phyloP scores from a whole-genome alignment of 2,797 vertebrate genomes.

The Parotocinclus haroldoi region DNA sequence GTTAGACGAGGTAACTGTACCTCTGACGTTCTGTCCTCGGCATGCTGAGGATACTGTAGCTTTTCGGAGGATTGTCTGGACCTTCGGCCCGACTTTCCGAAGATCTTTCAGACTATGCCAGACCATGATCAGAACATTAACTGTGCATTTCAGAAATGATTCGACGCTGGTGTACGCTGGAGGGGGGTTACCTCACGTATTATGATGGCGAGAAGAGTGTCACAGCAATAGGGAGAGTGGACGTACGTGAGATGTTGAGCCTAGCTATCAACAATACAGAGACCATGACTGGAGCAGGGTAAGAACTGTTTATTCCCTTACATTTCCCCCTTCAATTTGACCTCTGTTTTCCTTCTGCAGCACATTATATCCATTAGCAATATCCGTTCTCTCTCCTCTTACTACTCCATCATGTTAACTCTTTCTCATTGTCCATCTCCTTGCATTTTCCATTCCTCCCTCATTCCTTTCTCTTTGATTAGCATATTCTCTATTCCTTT shows the following conservation, averaged over 20 bases:
- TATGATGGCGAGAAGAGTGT: constrained; percentile 84
- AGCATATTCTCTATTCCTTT: background rate
- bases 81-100: background rate
- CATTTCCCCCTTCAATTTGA: background rate
- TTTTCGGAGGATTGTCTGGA: background rate
- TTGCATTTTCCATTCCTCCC: background rate
- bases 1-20: constrained; percentile 6
- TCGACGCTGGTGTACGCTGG: constrained; percentile 89
- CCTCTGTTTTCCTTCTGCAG: background rate
- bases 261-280: constrained; percentile 75
- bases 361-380: too few species aligned
- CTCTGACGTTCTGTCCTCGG: background rate
- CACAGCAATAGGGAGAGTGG: constrained; percentile 78
- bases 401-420: background rate
- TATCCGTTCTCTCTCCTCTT: too few species aligned
- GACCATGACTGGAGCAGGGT: constrained; percentile 71
- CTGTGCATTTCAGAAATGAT: constrained; percentile 75
- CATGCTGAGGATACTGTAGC: background rate
- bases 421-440: too few species aligned
- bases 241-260: constrained; percentile 78
- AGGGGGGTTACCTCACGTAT: constrained; percentile 89
- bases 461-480: too few species aligned
- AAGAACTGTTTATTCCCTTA: constrained; percentile 12
- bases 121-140: constrained; percentile 14
- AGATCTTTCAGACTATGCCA: background rate